phyloP scores from a whole-genome alignment of 1,140 invertebrate species.

The Drosophila kohkoa region DNA sequence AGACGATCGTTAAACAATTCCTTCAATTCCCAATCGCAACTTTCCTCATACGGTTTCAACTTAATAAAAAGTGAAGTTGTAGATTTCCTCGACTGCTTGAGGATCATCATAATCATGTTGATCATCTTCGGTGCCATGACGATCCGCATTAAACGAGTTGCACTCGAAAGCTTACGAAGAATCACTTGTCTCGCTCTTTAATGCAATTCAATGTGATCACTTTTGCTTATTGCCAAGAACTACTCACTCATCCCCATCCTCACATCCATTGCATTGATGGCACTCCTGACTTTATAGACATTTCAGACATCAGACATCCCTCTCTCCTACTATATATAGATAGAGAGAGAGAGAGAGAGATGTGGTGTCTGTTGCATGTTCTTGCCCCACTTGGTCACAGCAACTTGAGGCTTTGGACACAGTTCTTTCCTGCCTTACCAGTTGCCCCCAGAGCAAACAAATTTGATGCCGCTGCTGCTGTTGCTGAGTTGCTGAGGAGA shows the following conservation, averaged over 20 bases:
- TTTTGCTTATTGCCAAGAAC: conserved; percentile 37
- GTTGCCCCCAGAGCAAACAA: conserved; percentile 44
- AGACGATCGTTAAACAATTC: not conserved
- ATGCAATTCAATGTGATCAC: conserved; percentile 8
- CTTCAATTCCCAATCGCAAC: not conserved
- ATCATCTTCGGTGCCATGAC: not conserved
- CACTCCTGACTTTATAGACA: conserved; percentile 21
- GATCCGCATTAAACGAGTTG: conserved; percentile 29
- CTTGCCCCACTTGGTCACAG: conserved; percentile 36
- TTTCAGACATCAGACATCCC: conserved; percentile 4
- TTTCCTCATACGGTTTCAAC: conserved; percentile 8
- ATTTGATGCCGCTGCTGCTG: conserved; percentile 34
- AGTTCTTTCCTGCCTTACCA: conserved; percentile 20
- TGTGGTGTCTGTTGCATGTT: not conserved
- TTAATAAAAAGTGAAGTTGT: conserved; percentile 24
- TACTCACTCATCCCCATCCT: not conserved
- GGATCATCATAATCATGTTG: conserved; percentile 7
- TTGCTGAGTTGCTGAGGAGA: conserved; percentile 12
- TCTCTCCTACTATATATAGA: not conserved
- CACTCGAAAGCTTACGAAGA: conserved; percentile 27
- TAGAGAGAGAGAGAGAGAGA: too few species aligned
- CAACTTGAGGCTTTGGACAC: conserved; percentile 29
- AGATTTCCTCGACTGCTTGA: conserved; percentile 16
- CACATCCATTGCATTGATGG: conserved; percentile 22
- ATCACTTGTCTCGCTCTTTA: conserved; percentile 26